Evolutionary conservation across 2,888 invertebrate genomes (phyloP).

Genomic region (Troglohyphantes excavatus): DNA sequence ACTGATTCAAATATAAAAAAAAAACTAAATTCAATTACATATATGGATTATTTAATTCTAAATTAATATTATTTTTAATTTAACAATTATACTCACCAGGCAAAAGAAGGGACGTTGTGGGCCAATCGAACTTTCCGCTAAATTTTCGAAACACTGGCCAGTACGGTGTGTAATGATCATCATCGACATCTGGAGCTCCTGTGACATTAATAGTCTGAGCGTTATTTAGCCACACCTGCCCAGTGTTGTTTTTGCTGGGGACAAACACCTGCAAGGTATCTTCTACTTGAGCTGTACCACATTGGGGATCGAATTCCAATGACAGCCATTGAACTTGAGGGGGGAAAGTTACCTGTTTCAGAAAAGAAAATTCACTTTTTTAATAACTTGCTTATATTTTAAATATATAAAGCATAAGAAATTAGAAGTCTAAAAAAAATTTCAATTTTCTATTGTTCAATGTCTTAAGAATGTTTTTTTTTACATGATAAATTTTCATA

Average conservation of each 20-base stretch:
- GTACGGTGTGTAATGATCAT: conserved; percentile 84
- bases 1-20: too few species aligned
- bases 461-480: too few species aligned
- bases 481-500: too few species aligned
- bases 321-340: conserved; percentile 94
- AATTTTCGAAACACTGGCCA: conserved; percentile 84
- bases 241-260: conserved; percentile 80
- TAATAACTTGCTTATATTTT: background rate
- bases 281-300: conserved; percentile 95
- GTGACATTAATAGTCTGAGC: conserved; percentile 82
- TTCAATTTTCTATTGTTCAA: too few species aligned
- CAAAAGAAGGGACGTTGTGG: conserved; percentile 91
- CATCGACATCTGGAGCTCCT: conserved; percentile 86
- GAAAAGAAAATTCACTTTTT: background rate
- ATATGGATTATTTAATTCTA: too few species aligned
- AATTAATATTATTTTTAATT: too few species aligned
- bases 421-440: too few species aligned
- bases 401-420: background rate
- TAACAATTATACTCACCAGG: conserved; percentile 87
- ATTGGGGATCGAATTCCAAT: conserved; percentile 95
- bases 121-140: conserved; percentile 87
- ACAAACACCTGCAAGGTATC: conserved; percentile 87
- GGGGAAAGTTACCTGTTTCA: conserved; percentile 89
- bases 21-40: too few species aligned
- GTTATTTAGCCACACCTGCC: conserved; percentile 81